Percentiles rank a stretch among this genome's conserved stretches.
These are phyloP conservation scores for Entomobrya proxima DNA, from an alignment of 2,888 invertebrate genomes.

Conservation along the genomic window DNA sequence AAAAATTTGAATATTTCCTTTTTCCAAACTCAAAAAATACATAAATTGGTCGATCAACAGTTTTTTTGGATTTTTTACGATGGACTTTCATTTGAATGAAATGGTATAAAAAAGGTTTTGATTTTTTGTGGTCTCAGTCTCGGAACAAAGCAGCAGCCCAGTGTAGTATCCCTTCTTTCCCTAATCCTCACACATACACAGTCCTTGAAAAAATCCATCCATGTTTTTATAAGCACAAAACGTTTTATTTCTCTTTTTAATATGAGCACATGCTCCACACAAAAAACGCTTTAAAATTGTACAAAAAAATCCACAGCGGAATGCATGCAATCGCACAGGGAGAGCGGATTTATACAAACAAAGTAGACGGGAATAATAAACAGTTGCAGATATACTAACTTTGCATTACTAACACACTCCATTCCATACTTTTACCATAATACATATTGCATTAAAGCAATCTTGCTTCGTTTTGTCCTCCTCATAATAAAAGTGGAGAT, in stretches of 20 bases:
- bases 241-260: background rate
- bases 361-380: background rate
- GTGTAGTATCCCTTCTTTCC: background rate
- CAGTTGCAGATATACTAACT: slow-evolving; percentile 70
- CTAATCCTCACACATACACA: background rate
- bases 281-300: background rate
- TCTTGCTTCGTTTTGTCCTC: no score
- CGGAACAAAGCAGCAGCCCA: background rate
- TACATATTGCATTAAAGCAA: background rate
- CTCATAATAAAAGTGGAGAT: no score
- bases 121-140: slow-evolving; percentile 20
- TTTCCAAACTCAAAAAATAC: slow-evolving; percentile 35
- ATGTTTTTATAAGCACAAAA: slow-evolving; percentile 3
- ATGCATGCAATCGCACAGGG: background rate
- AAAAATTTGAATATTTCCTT: slow-evolving; percentile 47
- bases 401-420: no score
- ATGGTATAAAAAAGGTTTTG: background rate
- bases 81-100: background rate
- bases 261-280: slow-evolving; percentile 16
- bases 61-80: background rate
- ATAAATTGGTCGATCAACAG: slow-evolving; percentile 16
- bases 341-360: slow-evolving; percentile 41
- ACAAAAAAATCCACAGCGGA: background rate
- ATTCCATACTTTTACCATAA: slow-evolving; percentile 5
- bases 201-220: background rate